phyloP scores from a whole-genome alignment of 2,888 invertebrate genomes.

The Charanyca ferruginea region DNA sequence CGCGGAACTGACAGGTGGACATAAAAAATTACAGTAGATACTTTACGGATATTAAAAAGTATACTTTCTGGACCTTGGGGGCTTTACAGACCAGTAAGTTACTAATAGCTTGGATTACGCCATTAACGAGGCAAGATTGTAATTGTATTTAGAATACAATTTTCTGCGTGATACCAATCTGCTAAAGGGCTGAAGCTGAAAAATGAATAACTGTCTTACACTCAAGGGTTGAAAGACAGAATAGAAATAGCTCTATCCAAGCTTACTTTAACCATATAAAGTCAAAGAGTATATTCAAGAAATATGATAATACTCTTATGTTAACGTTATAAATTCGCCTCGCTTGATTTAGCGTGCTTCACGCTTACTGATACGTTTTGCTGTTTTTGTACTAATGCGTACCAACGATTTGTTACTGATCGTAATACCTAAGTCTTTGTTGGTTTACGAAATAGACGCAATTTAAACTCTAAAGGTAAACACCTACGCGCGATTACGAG shows the following conservation, averaged over 20 bases:
- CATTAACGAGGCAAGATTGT: background rate
- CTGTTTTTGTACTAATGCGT: constrained; percentile 52
- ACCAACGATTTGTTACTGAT: constrained; percentile 44
- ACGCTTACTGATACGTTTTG: constrained; percentile 42
- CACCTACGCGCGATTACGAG: constrained; percentile 37
- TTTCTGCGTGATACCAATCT: no score
- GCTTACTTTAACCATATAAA: background rate
- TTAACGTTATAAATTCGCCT: constrained; percentile 45
- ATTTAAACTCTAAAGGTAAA: constrained; percentile 32
- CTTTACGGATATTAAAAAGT: background rate
- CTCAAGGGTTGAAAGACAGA: background rate
- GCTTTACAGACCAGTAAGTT: background rate
- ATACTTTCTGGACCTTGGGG: background rate
- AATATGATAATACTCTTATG: constrained; percentile 29
- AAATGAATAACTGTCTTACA: background rate
- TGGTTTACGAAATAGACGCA: constrained; percentile 41
- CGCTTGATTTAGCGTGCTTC: constrained; percentile 50
- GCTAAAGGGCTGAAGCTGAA: background rate
- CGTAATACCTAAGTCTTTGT: constrained; percentile 46
- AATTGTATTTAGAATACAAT: background rate
- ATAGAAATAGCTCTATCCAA: background rate
- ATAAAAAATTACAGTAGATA: no score
- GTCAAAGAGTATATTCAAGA: constrained; percentile 16
- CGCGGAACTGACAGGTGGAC: no score
- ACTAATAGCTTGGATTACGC: background rate